Evolutionary conservation across 1,140 invertebrate genomes (phyloP), one percentile per base, ranked within the genome.

Genomic region (Hyphantria cunea): DNA sequence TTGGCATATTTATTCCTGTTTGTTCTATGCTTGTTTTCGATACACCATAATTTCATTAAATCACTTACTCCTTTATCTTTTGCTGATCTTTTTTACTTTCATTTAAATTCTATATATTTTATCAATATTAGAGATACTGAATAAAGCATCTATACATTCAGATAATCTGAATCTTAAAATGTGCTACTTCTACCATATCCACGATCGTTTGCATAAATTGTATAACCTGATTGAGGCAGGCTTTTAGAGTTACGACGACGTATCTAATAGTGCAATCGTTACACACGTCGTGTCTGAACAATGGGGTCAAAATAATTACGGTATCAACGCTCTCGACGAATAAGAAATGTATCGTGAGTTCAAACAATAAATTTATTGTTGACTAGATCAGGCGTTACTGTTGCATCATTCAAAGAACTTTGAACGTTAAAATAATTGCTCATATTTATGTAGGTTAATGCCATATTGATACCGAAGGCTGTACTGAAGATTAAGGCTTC

Each of bases 221-320:
- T n/a, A n/a, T n/a, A n/a, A n/a, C n/a, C n/a, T n/a, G n/a, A n/a
- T n/a, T n/a, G 17, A 25, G 17, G 17, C 7, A 39, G 12, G 41
- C 11, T 44, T 44, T 44, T 6, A 44, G n/a, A 13, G 37, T 44
- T 44, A 52, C 9, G 48, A 33, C 33, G 56, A 51, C 39, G 48
- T 47, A 60, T 33, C n/a, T n/a, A 39, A 56, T 60, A 66, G 51
- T 59, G 17, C 51, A 52, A 66, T 60, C 55, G 47, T 37, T 48
- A 34, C 37, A 53, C 56, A 42, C 62, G 52, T 67, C 52, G 56
- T 53, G 49, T 56, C 34, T 13, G 25, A 47, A 54, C 61, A 64
- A 59, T 49, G 54, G 51, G 66, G 66, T 64, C 60, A 63, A 58
- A 59, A 37, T 59, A 64, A 59, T 68, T 63, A 68, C 51, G 48